Conservation (phyloP, 1,140 invertebrate species). For the Idris sp. region DNA sequence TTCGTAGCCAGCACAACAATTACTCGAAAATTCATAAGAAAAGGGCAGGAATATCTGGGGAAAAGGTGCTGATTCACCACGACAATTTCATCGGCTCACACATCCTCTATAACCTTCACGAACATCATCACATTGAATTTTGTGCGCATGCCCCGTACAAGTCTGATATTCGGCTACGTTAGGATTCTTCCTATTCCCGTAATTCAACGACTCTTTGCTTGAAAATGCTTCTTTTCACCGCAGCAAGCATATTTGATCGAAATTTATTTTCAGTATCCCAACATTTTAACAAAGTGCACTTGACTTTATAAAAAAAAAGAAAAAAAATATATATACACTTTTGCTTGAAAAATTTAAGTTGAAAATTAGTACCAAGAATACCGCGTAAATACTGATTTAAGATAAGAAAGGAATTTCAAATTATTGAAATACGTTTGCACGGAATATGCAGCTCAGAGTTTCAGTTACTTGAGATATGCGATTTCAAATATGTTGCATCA, state of each 20-base stretch:
- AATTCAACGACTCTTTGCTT: conserved; percentile 17
- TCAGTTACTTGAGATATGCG: conserved; percentile 57
- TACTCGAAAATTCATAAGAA: conserved; percentile 49
- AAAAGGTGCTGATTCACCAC: conserved; percentile 54
- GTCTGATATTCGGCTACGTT: conserved; percentile 11
- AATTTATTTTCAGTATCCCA: no score
- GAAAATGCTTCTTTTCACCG: conserved; percentile 6
- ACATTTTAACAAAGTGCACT: no score
- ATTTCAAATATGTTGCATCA: conserved; percentile 53
- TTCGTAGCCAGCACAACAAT: conserved; percentile 34
- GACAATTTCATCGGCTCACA: conserved; percentile 50
- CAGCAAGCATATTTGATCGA: no score
- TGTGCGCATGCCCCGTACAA: conserved; percentile 38
- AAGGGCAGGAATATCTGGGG: conserved; percentile 33
- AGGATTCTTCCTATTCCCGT: conserved; percentile 39
- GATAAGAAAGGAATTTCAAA: conserved; percentile 45
- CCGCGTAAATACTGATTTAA: conserved; percentile 58
- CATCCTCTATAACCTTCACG: conserved; percentile 45
- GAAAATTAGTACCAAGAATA: conserved; percentile 59
- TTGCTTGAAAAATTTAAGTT: no score
- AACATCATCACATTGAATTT: conserved; percentile 37
- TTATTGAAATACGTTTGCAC: conserved; percentile 57
- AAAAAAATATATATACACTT: no score
- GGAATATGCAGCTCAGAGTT: conserved; percentile 55
- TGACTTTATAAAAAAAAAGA: no score